phyloP scores from a whole-genome alignment of 2,113 vertebrate species.

The Dipodomys ordii region DNA sequence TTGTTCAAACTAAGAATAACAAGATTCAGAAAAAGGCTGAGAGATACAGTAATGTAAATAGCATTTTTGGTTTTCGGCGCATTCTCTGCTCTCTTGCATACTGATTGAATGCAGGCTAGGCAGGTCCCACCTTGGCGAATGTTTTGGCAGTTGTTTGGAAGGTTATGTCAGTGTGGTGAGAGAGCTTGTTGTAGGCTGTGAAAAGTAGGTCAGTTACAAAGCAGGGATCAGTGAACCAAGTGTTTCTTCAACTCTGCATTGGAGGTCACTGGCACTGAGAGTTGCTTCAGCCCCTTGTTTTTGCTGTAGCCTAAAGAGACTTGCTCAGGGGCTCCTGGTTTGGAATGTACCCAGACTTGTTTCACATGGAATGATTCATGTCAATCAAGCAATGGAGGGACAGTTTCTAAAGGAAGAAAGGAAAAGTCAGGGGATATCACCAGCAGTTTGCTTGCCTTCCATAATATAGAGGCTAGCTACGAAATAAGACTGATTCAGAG shows the following conservation, averaged over 20 bases:
- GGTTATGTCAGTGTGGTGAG: constrained; percentile 12
- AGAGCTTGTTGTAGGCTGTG: background rate
- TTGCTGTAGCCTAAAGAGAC: constrained; percentile 8
- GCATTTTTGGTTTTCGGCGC: background rate
- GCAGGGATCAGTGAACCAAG: constrained; percentile 36
- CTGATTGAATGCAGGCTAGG: background rate
- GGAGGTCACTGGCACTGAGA: constrained; percentile 23
- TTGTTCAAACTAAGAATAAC: constrained; percentile 20
- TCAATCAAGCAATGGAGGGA: background rate
- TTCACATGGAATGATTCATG: constrained; percentile 62
- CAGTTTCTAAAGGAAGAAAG: constrained; percentile 28
- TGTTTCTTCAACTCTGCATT: constrained; percentile 57
- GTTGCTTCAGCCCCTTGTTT: constrained; percentile 29
- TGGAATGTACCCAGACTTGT: constrained; percentile 45
- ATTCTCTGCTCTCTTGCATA: background rate
- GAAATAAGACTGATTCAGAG: background rate
- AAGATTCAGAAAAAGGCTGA: constrained; percentile 1
- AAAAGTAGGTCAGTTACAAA: constrained; percentile 51
- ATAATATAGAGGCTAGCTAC: background rate
- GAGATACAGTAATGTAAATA: background rate
- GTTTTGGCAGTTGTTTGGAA: background rate
- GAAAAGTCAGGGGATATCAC: background rate
- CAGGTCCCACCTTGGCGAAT: background rate
- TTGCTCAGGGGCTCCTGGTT: constrained; percentile 45
- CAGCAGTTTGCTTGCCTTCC: background rate